A percentile compares a stretch with the other conserved stretches of the same genome.
Conservation (phyloP, 2,888 invertebrate species). For the Oxyteleia sp. region DNA sequence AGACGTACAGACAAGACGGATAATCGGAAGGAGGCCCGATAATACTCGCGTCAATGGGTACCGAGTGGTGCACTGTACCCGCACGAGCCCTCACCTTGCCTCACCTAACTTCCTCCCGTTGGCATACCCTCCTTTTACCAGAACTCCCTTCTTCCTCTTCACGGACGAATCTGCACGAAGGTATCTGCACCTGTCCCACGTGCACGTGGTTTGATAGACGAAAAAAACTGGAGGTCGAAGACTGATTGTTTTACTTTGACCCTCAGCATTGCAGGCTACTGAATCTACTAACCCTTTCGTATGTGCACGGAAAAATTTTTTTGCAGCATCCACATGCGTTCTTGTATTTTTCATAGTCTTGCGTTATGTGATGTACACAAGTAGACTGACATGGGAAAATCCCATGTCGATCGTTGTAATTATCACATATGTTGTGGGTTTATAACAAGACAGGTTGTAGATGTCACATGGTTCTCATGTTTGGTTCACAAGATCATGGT, state of each 20-base stretch:
- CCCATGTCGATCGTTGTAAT: too few species aligned
- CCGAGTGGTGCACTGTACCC: constrained; percentile 82
- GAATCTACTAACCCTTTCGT: background rate
- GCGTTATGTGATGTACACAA: too few species aligned
- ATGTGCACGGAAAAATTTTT: too few species aligned
- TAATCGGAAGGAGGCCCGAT: constrained; percentile 80
- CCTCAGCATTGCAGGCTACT: background rate
- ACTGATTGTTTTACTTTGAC: background rate
- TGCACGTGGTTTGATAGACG: constrained; percentile 28
- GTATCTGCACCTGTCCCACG: constrained; percentile 65
- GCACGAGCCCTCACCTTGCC: constrained; percentile 81
- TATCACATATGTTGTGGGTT: too few species aligned
- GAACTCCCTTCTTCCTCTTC: constrained; percentile 71
- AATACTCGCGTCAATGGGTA: constrained; percentile 83
- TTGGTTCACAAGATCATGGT: too few species aligned
- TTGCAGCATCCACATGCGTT: too few species aligned
- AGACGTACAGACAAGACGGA: constrained; percentile 79
- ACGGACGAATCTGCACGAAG: constrained; percentile 72
- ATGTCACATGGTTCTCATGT: too few species aligned
- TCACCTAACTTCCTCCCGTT: constrained; percentile 77
- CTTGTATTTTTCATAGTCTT: too few species aligned
- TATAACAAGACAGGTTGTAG: too few species aligned
- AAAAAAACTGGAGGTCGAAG: constrained; percentile 6
- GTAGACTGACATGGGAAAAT: too few species aligned
- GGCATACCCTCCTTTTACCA: constrained; percentile 64